These are phyloP conservation scores for Oreotrochilus melanogaster DNA, from an alignment of 2,113 vertebrate genomes.

Conservation along the genomic window DNA sequence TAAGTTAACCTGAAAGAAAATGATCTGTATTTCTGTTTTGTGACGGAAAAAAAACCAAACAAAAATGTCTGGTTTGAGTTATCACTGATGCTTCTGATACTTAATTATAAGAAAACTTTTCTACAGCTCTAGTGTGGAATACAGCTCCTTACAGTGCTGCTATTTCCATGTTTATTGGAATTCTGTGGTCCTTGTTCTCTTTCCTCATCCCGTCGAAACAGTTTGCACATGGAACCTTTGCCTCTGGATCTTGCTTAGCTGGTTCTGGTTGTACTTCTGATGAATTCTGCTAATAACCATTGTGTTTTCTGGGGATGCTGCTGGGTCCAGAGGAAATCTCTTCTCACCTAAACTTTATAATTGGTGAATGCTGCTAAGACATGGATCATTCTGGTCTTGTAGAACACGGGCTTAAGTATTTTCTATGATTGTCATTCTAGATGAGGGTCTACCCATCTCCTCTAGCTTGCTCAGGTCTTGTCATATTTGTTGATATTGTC, in stretches of 20 bases:
- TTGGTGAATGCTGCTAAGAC: neutral
- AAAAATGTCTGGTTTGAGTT: neutral
- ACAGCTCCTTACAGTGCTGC: neutral
- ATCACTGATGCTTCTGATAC: neutral
- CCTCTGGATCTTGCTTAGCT: neutral
- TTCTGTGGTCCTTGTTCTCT: neutral
- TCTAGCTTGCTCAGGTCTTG: neutral
- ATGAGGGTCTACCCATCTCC: neutral
- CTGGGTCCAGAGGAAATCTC: neutral
- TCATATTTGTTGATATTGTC: neutral
- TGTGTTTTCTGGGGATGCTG: neutral
- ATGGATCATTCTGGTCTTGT: neutral
- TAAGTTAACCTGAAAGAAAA: neutral
- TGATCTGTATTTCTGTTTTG: neutral
- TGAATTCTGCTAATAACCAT: neutral
- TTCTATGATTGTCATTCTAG: neutral
- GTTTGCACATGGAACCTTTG: neutral
- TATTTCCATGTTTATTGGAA: neutral
- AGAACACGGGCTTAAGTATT: neutral
- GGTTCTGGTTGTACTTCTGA: neutral
- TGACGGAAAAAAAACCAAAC: neutral
- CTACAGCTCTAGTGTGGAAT: neutral
- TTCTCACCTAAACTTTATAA: neutral
- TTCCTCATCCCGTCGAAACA: neutral
- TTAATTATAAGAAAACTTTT: neutral